These are phyloP conservation scores for Gopherus evgoodei DNA, from an alignment of 2,113 vertebrate genomes.

Conservation along the genomic window DNA sequence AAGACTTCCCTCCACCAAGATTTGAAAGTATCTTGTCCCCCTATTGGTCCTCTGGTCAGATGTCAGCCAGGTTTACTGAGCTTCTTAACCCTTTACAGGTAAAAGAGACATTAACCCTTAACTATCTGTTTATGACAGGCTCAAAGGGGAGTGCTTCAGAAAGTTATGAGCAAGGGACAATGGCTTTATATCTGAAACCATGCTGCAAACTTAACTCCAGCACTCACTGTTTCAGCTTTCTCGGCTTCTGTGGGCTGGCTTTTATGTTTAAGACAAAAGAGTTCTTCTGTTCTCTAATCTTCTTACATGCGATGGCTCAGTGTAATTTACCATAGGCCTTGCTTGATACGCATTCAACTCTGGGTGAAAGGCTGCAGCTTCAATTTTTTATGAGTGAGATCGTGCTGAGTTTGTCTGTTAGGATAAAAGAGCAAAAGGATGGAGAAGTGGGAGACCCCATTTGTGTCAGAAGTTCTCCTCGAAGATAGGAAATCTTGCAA, in stretches of 20 bases:
- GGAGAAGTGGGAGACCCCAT: background rate
- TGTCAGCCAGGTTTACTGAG: too few species aligned
- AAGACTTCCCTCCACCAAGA: too few species aligned
- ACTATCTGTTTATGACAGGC: too few species aligned
- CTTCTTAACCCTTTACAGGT: too few species aligned
- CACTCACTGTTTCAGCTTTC: background rate
- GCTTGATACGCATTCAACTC: background rate
- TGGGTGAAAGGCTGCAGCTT: background rate
- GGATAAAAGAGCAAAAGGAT: background rate
- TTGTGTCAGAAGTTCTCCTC: background rate
- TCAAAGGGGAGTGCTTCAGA: background rate
- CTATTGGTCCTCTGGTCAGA: too few species aligned
- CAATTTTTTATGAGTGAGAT: background rate
- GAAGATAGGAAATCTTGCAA: background rate
- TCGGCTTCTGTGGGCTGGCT: background rate
- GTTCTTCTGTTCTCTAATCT: background rate
- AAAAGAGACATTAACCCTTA: too few species aligned
- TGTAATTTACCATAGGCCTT: background rate
- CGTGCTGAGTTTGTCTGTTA: background rate
- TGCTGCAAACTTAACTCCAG: background rate
- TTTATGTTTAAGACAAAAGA: background rate
- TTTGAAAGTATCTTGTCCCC: too few species aligned
- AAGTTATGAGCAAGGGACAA: background rate
- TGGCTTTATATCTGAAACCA: background rate
- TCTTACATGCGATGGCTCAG: background rate